A percentile compares a stretch with the other conserved stretches of the same genome.
Evolutionary conservation across 2,113 vertebrate species (phyloP).

Genomic region (Pomatorhinus ruficollis): DNA sequence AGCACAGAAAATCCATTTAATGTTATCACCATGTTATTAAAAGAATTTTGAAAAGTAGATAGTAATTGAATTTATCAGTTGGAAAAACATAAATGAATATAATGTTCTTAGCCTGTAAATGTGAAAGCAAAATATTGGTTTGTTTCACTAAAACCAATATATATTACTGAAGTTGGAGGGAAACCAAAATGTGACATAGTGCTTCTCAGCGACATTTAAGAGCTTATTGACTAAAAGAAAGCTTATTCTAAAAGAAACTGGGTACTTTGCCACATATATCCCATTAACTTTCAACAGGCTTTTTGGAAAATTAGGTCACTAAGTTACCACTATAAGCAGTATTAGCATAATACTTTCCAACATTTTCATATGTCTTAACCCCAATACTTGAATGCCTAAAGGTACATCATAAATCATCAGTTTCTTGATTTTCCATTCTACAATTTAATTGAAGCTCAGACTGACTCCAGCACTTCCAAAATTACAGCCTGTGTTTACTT

Average conservation of each 20-base stretch:
- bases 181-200: neutral
- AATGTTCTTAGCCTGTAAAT: neutral
- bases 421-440: neutral
- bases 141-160: neutral
- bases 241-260: neutral
- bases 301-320: neutral
- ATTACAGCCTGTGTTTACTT: neutral
- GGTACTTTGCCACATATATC: neutral
- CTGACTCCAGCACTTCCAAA: neutral
- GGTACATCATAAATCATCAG: neutral
- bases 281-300: neutral
- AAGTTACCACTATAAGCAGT: neutral
- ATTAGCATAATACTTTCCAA: neutral
- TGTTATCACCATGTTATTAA: neutral
- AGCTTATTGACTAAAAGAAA: neutral
- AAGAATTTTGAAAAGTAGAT: neutral
- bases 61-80: neutral
- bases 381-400: neutral
- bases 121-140: neutral
- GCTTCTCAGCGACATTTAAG: neutral
- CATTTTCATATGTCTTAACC: neutral
- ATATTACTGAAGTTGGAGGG: neutral
- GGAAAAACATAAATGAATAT: neutral
- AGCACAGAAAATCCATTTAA: neutral
- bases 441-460: neutral